Evolutionary conservation across 2,797 vertebrate species (phyloP).

Genomic region (Varecia variegata): DNA sequence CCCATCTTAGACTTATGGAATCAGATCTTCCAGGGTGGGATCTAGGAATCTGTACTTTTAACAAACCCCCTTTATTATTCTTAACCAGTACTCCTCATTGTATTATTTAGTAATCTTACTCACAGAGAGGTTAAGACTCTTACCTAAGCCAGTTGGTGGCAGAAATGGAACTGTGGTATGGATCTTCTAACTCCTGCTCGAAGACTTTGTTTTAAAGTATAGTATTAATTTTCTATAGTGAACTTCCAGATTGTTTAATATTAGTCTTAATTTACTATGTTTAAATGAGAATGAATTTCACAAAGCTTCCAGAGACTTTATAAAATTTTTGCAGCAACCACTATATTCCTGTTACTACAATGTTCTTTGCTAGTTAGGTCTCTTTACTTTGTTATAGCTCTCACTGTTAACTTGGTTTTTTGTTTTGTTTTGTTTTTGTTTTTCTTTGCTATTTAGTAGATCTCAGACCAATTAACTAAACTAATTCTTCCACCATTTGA

Average conservation of each 20-base stretch:
- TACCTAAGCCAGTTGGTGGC: background rate
- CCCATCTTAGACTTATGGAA: background rate
- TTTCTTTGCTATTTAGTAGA: background rate
- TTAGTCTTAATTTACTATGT: slow-evolving; percentile 3
- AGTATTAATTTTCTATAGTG: background rate
- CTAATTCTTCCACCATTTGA: background rate
- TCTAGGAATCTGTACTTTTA: background rate
- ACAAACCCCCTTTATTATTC: background rate
- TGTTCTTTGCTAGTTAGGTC: slow-evolving; percentile 12
- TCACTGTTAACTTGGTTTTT: background rate
- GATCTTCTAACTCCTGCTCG: background rate
- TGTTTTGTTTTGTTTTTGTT: background rate
- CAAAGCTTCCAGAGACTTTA: background rate
- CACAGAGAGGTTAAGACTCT: background rate
- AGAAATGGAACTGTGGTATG: background rate
- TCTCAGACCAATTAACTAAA: slow-evolving; percentile 4
- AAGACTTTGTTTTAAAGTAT: background rate
- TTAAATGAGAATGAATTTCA: background rate
- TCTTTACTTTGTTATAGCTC: background rate
- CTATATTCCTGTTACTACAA: background rate
- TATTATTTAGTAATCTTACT: background rate
- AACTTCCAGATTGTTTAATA: slow-evolving; percentile 9
- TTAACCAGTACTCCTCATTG: background rate
- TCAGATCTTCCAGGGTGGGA: background rate
- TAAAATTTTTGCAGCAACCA: background rate